Evolutionary conservation across 2,797 vertebrate genomes (phyloP), one percentile per base, ranked within the genome.

Genomic region (Delichon dasypus): DNA sequence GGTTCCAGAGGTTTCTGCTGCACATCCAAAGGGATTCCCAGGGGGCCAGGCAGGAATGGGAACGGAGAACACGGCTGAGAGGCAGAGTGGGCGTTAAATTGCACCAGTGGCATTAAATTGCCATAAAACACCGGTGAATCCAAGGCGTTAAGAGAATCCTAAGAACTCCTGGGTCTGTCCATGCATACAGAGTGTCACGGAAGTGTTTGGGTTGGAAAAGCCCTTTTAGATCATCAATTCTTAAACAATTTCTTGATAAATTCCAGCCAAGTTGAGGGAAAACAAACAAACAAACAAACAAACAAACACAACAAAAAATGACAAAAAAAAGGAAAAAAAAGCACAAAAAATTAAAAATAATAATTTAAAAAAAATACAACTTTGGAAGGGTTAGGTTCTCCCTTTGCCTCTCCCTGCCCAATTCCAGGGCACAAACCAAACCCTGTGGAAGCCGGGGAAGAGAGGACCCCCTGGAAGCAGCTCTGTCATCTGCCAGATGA

Each of bases 401-500:
- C 32, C n/a, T 75, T 53, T 11, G 2, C 40, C 26, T 89, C 26
- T 91, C 47, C 26, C 53, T 85, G 75, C n/a, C 4, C 0, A 15
- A 10, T 78, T 75, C 68, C 7, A n/a, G 76, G 71, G 65, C 47
- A 94, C 73, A 94, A 68, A 57, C 25, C 2, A 2, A 62, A 34
- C 48, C 73, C 73, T 84, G 51, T n/a, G 45, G 17, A 75, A 86
- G n/a, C 55, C 64, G 51, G 68, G 65, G 57, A 64, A 40, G 67
- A 61, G 78, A 86, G 34, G 26, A 82, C 71, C 40, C 40, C 66
- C 27, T 75, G 73, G 57, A 48, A 88, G 89, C 82, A 90, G 36
- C 70, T 91, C 62, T 96, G 89, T 44, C 88, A 40, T 78, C 65
- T 91, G 73, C 73, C 87, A 48, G 76, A 66, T 53, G 38, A 93